These are phyloP conservation scores for Cerastoderma edule DNA, from an alignment of 2,888 invertebrate species.

Conservation along the genomic window DNA sequence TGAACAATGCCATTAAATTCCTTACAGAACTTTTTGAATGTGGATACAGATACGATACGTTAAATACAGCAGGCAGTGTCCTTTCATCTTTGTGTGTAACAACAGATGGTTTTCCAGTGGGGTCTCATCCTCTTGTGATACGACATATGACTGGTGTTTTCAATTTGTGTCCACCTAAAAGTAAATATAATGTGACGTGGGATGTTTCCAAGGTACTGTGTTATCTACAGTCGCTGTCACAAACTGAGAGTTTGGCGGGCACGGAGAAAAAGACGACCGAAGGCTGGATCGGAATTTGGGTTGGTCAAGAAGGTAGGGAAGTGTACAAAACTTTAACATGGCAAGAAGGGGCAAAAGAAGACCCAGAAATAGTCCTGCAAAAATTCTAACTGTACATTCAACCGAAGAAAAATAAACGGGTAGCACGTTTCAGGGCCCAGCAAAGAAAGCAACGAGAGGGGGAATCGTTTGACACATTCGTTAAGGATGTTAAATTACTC, in stretches of 20 bases:
- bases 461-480: no score
- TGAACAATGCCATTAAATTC: conserved; percentile 48
- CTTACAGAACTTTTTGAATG: conserved; percentile 27
- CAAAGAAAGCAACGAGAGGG: background rate
- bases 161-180: conserved; percentile 25
- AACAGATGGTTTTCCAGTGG: conserved; percentile 27
- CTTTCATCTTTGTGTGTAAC: conserved; percentile 41
- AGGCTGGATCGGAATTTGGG: no score
- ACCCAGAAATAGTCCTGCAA: no score
- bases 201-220: conserved; percentile 16
- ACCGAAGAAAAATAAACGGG: background rate
- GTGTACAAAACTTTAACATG: no score
- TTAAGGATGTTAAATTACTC: no score
- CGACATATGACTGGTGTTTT: conserved; percentile 47
- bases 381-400: background rate
- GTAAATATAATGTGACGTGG: conserved; percentile 19
- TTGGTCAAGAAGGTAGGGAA: no score
- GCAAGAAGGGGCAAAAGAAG: no score
- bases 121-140: conserved; percentile 44
- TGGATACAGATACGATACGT: conserved; percentile 44
- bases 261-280: no score
- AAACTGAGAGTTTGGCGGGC: conserved; percentile 25
- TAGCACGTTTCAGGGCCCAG: background rate
- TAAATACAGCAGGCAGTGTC: conserved; percentile 45
- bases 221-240: conserved; percentile 15